Conservation (phyloP, 2,797 vertebrate species). For the Sebastes jordani region DNA sequence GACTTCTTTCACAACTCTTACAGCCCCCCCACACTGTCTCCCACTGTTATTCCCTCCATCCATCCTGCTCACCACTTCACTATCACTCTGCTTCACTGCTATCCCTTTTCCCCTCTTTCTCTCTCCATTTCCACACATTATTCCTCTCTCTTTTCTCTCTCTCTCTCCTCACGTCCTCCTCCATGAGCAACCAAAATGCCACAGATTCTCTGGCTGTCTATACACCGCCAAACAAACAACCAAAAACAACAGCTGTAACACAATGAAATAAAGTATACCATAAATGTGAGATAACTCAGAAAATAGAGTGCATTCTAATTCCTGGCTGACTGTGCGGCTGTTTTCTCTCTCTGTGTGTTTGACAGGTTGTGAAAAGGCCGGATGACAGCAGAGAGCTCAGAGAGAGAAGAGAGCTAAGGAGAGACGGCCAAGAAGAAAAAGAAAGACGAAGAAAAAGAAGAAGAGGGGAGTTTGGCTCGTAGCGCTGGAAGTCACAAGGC, state of each 20-base stretch:
- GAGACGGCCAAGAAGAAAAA: neutral
- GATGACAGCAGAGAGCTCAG: slow-evolving; percentile 5
- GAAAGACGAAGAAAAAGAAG: neutral
- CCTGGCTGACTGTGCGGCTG: neutral
- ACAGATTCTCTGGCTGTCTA: neutral
- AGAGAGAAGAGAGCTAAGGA: neutral
- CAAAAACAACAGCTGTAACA: rapidly evolving
- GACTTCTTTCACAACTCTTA: slow-evolving; percentile 49
- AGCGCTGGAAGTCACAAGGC: slow-evolving; percentile 46
- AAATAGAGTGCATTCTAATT: neutral
- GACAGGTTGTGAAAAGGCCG: slow-evolving; percentile 54
- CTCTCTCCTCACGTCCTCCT: neutral
- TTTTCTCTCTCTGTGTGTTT: slow-evolving; percentile 18
- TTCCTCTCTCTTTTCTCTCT: neutral
- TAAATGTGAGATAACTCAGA: neutral
- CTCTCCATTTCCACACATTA: too few relatives aligned
- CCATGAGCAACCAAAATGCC: rapidly evolving
- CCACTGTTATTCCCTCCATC: neutral
- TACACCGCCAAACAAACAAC: rapidly evolving
- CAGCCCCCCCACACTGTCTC: neutral
- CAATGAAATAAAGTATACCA: neutral
- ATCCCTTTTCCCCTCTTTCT: neutral
- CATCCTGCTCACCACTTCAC: neutral
- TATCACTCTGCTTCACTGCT: neutral
- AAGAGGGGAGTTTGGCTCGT: slow-evolving; percentile 24